These are phyloP conservation scores for Papilio dardanus DNA, from an alignment of 1,140 invertebrate genomes.

Conservation along the genomic window DNA sequence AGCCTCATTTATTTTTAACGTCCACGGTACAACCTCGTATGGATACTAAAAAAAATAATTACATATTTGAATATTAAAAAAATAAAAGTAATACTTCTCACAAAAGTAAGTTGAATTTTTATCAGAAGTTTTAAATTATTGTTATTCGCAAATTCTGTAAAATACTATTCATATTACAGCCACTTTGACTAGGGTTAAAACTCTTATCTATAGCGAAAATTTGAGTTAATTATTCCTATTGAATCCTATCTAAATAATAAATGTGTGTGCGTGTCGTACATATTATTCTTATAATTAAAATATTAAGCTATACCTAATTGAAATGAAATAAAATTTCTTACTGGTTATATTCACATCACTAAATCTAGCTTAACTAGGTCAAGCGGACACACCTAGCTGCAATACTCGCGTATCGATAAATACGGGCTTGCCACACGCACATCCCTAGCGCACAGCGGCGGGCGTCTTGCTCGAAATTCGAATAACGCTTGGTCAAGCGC, in stretches of 20 bases:
- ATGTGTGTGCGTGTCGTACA: too few relatives aligned
- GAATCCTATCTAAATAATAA: too few relatives aligned
- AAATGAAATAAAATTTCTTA: neutral
- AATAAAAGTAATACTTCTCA: neutral
- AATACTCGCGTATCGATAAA: slow-evolving; percentile 22
- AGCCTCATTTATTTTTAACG: neutral
- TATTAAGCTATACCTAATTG: neutral
- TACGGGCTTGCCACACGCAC: slow-evolving; percentile 38
- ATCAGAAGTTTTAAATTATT: too few relatives aligned
- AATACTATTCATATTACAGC: too few relatives aligned
- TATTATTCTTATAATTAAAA: too few relatives aligned
- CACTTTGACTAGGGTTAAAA: too few relatives aligned
- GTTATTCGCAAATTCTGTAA: too few relatives aligned
- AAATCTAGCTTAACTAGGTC: slow-evolving; percentile 2
- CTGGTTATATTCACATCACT: slow-evolving; percentile 4
- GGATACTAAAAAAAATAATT: neutral
- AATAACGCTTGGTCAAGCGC: slow-evolving; percentile 78
- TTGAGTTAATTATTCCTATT: too few relatives aligned
- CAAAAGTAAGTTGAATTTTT: too few relatives aligned
- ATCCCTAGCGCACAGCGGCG: slow-evolving; percentile 50
- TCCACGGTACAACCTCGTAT: too few relatives aligned
- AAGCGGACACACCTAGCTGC: neutral
- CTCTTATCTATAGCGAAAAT: too few relatives aligned
- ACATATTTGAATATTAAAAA: neutral
- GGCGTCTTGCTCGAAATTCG: slow-evolving; percentile 71